A percentile compares a stretch with the other conserved stretches of the same genome.
Evolutionary conservation across 2,888 invertebrate genomes (phyloP).

Genomic region (Gastracanthus pulcherrimus): DNA sequence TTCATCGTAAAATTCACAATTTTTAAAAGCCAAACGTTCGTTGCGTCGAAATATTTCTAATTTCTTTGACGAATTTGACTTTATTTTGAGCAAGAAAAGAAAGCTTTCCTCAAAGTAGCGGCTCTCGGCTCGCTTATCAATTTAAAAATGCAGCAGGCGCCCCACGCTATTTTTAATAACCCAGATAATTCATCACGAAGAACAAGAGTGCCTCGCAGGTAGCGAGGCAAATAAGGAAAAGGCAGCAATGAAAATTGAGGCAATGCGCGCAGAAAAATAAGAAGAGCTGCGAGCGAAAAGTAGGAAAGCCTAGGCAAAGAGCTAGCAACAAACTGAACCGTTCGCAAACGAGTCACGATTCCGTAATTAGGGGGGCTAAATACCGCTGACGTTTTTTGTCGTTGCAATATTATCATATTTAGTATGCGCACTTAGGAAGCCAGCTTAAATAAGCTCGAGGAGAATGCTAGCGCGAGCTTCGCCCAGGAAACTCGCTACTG

Average conservation of each 20-base stretch:
- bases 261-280: conserved; percentile 59
- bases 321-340: conserved; percentile 71
- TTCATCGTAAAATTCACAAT: too few relatives aligned
- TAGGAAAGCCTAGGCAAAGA: conserved; percentile 55
- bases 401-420: conserved; percentile 78
- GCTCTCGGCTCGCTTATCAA: neutral
- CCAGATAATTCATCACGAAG: conserved; percentile 16
- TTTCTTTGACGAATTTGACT: neutral
- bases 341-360: conserved; percentile 77
- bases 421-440: conserved; percentile 77
- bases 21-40: too few relatives aligned
- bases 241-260: conserved; percentile 56
- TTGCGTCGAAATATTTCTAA: too few relatives aligned
- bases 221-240: conserved; percentile 42
- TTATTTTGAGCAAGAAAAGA: neutral
- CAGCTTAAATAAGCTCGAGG: conserved; percentile 75
- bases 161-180: conserved; percentile 13
- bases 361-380: conserved; percentile 76
- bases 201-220: neutral
- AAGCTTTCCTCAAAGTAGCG: neutral
- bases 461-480: conserved; percentile 55
- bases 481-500: conserved; percentile 66
- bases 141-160: conserved; percentile 14
- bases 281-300: conserved; percentile 56
- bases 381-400: conserved; percentile 76